phyloP scores from a whole-genome alignment of 2,797 vertebrate genomes.

The Graptemys geographica region DNA sequence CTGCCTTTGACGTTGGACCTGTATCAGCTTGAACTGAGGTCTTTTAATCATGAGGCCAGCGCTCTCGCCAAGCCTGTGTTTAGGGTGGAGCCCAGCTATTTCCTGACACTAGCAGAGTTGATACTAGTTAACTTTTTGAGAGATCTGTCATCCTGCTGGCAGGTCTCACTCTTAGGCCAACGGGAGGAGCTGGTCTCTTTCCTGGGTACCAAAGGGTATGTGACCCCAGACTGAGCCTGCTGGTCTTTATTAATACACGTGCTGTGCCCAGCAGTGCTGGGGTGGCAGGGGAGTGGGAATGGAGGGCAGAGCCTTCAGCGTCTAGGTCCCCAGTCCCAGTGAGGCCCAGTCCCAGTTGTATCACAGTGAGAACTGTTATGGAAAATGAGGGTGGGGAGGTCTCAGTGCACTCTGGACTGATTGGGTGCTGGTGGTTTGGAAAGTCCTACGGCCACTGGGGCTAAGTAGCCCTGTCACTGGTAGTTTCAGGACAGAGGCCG shows the following conservation, averaged over 20 bases:
- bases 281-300: neutral
- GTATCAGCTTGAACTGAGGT: neutral
- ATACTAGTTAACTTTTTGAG: neutral
- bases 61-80: neutral
- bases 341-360: too few species aligned
- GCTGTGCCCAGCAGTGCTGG: neutral
- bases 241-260: neutral
- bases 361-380: accelerated
- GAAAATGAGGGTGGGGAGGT: accelerated
- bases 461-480: accelerated
- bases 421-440: neutral
- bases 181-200: neutral
- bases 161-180: neutral
- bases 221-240: neutral
- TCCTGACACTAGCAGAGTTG: neutral
- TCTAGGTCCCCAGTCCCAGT: neutral
- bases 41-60: neutral
- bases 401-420: accelerated
- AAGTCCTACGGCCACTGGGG: neutral
- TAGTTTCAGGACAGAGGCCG: slow-evolving; percentile 59
- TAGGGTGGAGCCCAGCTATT: neutral
- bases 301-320: neutral
- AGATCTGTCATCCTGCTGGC: neutral
- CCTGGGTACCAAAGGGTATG: neutral
- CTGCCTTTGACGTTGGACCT: neutral